phyloP scores from a whole-genome alignment of 2,797 vertebrate genomes.

The Thalassophryne amazonica region DNA sequence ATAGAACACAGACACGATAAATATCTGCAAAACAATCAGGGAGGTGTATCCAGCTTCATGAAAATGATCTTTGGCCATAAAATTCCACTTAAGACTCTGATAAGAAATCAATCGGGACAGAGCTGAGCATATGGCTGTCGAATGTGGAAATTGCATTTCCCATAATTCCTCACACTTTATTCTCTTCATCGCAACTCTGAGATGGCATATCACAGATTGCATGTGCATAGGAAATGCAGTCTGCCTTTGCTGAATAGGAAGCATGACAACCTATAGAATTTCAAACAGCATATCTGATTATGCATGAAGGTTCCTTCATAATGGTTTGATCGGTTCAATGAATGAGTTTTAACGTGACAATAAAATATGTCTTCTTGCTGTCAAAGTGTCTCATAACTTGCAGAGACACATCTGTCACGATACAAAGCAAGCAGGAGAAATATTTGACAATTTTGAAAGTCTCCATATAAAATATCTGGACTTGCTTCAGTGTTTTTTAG shows the following conservation, averaged over 20 bases:
- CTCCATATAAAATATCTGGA: slow-evolving; percentile 12
- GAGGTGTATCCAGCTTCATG: not conserved
- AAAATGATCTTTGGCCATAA: not conserved
- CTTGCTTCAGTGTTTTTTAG: slow-evolving; percentile 33
- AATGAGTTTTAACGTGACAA: slow-evolving; percentile 48
- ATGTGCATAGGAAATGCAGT: slow-evolving; percentile 27
- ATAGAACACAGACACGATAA: not conserved
- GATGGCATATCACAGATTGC: slow-evolving; percentile 42
- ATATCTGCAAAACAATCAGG: not conserved
- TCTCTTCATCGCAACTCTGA: slow-evolving; percentile 36
- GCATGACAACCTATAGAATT: slow-evolving; percentile 48
- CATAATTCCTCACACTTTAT: slow-evolving; percentile 37
- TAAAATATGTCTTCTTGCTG: slow-evolving; percentile 33
- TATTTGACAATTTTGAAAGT: slow-evolving; percentile 35
- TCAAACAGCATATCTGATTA: slow-evolving; percentile 51
- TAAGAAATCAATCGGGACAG: slow-evolving; percentile 38
- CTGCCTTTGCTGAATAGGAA: slow-evolving; percentile 31
- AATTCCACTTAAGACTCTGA: slow-evolving; percentile 18
- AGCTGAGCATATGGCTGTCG: slow-evolving; percentile 18
- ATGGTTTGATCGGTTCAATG: slow-evolving; percentile 19
- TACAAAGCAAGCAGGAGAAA: slow-evolving; percentile 15
- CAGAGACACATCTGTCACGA: slow-evolving; percentile 31
- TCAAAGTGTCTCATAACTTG: slow-evolving; percentile 31
- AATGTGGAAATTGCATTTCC: slow-evolving; percentile 28
- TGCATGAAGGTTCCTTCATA: slow-evolving; percentile 19